phyloP scores from a whole-genome alignment of 2,113 vertebrate genomes.

The Uropsilus gracilis region DNA sequence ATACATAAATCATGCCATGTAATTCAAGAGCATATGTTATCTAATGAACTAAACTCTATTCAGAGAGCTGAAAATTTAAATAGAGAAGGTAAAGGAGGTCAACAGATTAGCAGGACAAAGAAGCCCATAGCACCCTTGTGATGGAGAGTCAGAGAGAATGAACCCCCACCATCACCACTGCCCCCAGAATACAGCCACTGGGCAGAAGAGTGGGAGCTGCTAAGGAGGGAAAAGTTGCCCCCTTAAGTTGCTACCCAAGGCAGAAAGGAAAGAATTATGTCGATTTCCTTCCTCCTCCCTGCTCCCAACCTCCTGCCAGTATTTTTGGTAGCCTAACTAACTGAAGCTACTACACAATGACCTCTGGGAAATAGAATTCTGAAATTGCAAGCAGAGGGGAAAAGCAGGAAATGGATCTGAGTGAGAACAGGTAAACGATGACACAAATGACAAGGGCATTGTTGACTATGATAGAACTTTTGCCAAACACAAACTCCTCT shows the following conservation, averaged over 20 bases:
- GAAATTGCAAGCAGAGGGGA: background rate
- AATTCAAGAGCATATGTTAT: background rate
- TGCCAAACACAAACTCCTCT: background rate
- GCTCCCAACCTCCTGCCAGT: no score
- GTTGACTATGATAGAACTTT: background rate
- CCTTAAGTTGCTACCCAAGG: background rate
- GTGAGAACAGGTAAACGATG: background rate
- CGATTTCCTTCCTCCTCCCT: background rate
- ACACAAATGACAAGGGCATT: background rate
- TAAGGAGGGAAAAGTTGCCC: no score
- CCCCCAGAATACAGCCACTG: background rate
- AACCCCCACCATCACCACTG: no score
- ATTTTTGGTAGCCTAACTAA: background rate
- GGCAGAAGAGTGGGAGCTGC: background rate
- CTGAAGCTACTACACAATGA: background rate
- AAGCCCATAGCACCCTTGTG: background rate
- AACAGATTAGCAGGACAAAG: background rate
- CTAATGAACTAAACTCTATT: background rate
- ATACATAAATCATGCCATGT: background rate
- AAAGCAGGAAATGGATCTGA: background rate
- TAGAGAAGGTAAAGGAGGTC: background rate
- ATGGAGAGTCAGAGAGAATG: background rate
- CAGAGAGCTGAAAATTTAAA: background rate
- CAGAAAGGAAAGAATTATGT: background rate
- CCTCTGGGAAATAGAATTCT: background rate